Evolutionary conservation across 2,797 vertebrate genomes (phyloP).

Genomic region (Acridotheres tristis): DNA sequence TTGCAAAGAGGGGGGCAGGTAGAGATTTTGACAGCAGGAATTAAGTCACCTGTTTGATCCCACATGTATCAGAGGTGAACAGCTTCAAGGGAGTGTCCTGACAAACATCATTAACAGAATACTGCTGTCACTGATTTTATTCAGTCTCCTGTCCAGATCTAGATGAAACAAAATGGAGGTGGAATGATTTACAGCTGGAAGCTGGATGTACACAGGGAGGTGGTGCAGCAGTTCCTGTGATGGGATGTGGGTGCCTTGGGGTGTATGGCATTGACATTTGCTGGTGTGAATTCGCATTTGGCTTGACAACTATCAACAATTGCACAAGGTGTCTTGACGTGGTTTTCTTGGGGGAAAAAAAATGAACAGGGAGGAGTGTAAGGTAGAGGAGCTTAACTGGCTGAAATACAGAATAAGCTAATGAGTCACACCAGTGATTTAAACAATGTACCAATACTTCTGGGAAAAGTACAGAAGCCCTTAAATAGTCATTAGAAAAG

Average conservation of each 20-base stretch:
- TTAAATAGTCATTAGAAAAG: slow-evolving; percentile 9
- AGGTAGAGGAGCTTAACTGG: neutral
- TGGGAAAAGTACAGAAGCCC: neutral
- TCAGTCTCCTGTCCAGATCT: neutral
- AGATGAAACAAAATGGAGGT: neutral
- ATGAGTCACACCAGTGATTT: neutral
- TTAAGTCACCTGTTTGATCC: neutral
- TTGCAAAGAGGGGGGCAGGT: neutral
- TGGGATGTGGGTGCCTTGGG: neutral
- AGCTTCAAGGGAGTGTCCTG: neutral
- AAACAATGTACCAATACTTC: neutral
- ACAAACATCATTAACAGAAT: neutral
- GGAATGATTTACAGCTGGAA: neutral
- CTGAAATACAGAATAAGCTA: slow-evolving; percentile 22
- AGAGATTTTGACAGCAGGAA: neutral
- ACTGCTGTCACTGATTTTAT: neutral
- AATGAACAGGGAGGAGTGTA: neutral
- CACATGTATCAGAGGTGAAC: neutral
- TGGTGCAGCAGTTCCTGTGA: neutral
- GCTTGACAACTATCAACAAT: neutral
- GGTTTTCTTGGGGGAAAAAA: neutral
- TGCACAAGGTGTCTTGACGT: neutral
- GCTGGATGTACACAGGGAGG: neutral
- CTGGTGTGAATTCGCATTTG: neutral
- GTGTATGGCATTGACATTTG: neutral